Base-by-base conservation (phyloP, 2,888 invertebrate genomes). In the Miltochrista miniata region DNA sequence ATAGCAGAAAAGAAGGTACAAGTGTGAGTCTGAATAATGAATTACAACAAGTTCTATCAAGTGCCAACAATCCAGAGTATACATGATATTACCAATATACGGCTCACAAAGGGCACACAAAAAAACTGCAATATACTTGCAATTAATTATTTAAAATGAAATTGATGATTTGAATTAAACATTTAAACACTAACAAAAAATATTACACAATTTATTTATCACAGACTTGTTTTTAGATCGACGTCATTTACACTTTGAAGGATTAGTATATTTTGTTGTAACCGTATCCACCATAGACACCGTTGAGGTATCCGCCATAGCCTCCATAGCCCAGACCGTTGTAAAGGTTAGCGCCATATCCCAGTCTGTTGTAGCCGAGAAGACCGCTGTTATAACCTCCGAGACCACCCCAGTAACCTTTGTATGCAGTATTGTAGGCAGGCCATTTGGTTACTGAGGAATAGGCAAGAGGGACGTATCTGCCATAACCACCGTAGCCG, bases 381-480 rank as follows among this genome's bases (percentile, higher is more conserved):
- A 31, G 31, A 11, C 31, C 31, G 8, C 11, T 7, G 9, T 18
- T 14, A 15, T 37, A 45, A 10, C 31, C 45, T 0, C 56, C 50
- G 8, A 44, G 24, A 48, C 56, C 38, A 12, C 46, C 40, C n/a
- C 30, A 10, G 11, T 29, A 31, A 7, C 34, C 18, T 24, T 12
- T 59, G 4, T 55, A 57, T 2, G 59, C 64, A 5, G 54, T 62
- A 31, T 63, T 59, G 12, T 62, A 68, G 9, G 64, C 18, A 24
- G 18, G 18, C 18, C 18, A 24, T 24, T 24, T 24, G 5, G 18
- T 24, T 5, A 24, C 8, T 33, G 42, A 14, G 42, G 31, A 43
- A 1, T 31, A 31, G 42, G 64, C 68, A 2, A 70, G 68, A 14
- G 66, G 70, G 31, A 9, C 36, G 36, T 36, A 36, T 36, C 36